These are phyloP conservation scores for Oncopodura yosiiana DNA, from an alignment of 1,140 invertebrate species.

Conservation along the genomic window DNA sequence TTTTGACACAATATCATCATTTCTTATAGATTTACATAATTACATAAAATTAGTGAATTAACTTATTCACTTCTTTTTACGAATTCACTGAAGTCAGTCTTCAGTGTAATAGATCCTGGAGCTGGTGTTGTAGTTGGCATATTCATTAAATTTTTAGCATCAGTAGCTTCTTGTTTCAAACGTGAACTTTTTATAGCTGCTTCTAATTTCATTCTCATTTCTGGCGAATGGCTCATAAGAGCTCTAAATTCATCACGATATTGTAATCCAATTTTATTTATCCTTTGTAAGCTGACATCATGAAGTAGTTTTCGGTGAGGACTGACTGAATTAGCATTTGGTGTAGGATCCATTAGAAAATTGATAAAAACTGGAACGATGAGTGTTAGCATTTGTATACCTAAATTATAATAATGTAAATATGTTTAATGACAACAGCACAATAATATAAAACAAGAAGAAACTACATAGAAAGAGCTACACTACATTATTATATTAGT, in stretches of 20 bases:
- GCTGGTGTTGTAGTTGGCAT: slow-evolving; percentile 40
- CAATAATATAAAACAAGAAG: not conserved
- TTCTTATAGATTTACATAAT: too few relatives aligned
- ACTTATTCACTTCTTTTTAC: too few relatives aligned
- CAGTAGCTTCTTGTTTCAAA: slow-evolving; percentile 15
- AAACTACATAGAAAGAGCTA: too few relatives aligned
- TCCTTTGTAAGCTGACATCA: slow-evolving; percentile 72
- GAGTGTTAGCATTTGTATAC: slow-evolving; percentile 75
- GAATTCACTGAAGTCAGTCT: slow-evolving; percentile 93
- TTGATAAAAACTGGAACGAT: slow-evolving; percentile 80
- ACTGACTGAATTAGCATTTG: slow-evolving; percentile 68
- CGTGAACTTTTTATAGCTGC: slow-evolving; percentile 53
- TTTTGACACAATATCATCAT: too few relatives aligned
- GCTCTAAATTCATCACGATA: slow-evolving; percentile 87
- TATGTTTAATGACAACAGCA: not conserved
- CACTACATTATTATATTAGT: not conserved
- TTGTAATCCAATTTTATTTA: slow-evolving; percentile 80
- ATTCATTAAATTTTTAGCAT: slow-evolving; percentile 15
- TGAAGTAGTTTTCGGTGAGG: slow-evolving; percentile 65
- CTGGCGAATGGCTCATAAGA: slow-evolving; percentile 69
- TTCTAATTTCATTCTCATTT: slow-evolving; percentile 71
- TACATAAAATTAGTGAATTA: too few relatives aligned
- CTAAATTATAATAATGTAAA: slow-evolving; percentile 45
- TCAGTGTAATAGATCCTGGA: slow-evolving; percentile 73
- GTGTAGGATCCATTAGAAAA: slow-evolving; percentile 61